phyloP scores from a whole-genome alignment of 2,113 vertebrate genomes.

The Pluvialis apricaria region DNA sequence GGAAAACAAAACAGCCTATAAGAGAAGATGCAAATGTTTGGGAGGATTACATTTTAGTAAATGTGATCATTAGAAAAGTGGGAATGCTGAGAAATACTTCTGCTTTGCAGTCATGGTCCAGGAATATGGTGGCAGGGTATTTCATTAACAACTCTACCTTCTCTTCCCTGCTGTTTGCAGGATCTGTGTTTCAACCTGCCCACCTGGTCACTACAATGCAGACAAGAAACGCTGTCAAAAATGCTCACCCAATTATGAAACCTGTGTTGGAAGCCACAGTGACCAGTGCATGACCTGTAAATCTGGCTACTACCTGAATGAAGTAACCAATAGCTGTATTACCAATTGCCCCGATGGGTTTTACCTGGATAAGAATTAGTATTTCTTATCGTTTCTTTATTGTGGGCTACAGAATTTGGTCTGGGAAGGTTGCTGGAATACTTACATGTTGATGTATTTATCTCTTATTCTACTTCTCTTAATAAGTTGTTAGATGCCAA shows the following conservation, averaged over 20 bases:
- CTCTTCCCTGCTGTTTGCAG: slow-evolving; percentile 67
- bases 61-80: background rate
- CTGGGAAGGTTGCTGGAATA: slow-evolving; percentile 15
- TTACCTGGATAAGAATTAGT: slow-evolving; percentile 87
- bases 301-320: slow-evolving; percentile 87
- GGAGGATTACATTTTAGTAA: background rate
- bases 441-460: background rate
- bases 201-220: slow-evolving; percentile 90
- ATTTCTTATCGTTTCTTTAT: slow-evolving; percentile 19
- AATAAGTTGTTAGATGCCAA: background rate
- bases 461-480: background rate
- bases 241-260: slow-evolving; percentile 89
- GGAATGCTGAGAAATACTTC: background rate
- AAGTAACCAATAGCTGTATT: slow-evolving; percentile 86
- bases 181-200: slow-evolving; percentile 93
- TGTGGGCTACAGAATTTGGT: background rate
- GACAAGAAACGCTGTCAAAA: slow-evolving; percentile 96
- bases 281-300: slow-evolving; percentile 93
- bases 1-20: background rate
- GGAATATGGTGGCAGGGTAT: slow-evolving; percentile 25
- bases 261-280: slow-evolving; percentile 88
- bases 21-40: background rate
- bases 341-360: slow-evolving; percentile 84
- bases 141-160: slow-evolving; percentile 27
- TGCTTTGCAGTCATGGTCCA: slow-evolving; percentile 35